These are phyloP conservation scores for Willowsia nigromaculata DNA, from an alignment of 2,888 invertebrate genomes.

Conservation along the genomic window DNA sequence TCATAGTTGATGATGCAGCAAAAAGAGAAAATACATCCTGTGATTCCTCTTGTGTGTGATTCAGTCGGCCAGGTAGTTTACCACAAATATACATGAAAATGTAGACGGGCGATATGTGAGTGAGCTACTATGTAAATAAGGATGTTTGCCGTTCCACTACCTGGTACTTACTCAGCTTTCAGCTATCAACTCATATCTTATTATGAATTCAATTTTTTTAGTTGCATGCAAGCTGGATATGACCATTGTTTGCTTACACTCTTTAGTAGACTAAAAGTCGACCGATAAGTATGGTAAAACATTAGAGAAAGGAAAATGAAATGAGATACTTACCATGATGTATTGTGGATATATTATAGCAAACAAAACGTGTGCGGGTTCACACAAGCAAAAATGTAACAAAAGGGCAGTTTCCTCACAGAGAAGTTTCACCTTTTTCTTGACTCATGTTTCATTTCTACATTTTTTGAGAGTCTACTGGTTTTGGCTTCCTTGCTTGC, in stretches of 20 bases:
- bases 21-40: slow-evolving; percentile 1
- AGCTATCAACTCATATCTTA: not conserved
- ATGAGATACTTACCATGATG: too few relatives aligned
- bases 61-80: slow-evolving; percentile 32
- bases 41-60: not conserved
- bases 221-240: not conserved
- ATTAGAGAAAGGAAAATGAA: too few relatives aligned
- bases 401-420: not conserved
- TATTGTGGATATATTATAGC: not conserved
- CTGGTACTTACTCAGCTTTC: not conserved
- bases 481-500: not conserved
- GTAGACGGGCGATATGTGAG: not conserved
- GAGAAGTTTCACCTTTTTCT: not conserved
- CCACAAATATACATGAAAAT: slow-evolving; percentile 9
- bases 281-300: not conserved
- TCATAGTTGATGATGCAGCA: slow-evolving; percentile 51
- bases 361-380: not conserved
- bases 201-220: not conserved
- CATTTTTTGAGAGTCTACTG: not conserved
- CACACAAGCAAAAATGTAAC: not conserved
- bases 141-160: not conserved
- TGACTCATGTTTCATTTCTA: not conserved
- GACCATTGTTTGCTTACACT: not conserved
- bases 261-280: not conserved
- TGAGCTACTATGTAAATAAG: not conserved